Evolutionary conservation across 2,888 invertebrate species (phyloP).

Genomic region (Acanthopleura granulata): DNA sequence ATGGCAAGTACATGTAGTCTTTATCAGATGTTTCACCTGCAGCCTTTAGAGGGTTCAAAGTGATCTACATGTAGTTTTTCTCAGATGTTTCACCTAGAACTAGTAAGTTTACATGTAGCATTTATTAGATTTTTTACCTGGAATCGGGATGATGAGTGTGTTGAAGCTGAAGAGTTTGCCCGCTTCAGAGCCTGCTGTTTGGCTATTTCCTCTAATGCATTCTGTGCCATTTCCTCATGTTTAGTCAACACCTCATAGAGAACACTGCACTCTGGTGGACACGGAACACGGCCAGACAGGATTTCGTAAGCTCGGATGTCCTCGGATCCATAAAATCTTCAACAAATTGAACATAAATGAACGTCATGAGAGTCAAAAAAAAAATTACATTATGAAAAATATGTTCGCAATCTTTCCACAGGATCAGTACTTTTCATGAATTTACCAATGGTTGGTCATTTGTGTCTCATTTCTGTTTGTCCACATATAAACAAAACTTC

Average conservation of each 20-base stretch:
- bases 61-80: too few species aligned
- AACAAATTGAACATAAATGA: background rate
- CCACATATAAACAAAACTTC: too few species aligned
- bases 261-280: constrained; percentile 51
- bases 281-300: constrained; percentile 51
- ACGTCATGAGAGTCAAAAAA: background rate
- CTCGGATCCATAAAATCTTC: constrained; percentile 58
- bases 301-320: constrained; percentile 60
- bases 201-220: constrained; percentile 40
- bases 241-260: constrained; percentile 57
- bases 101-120: too few species aligned
- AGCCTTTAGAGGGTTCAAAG: too few species aligned
- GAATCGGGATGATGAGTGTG: background rate
- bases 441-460: too few species aligned
- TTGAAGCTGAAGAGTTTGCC: constrained; percentile 2
- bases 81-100: too few species aligned
- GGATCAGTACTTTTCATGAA: too few species aligned
- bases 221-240: constrained; percentile 52
- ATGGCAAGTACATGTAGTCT: too few species aligned
- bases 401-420: background rate
- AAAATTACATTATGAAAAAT: background rate
- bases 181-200: constrained; percentile 39
- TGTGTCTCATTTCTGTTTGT: too few species aligned
- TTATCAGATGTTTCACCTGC: background rate
- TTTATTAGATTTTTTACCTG: too few species aligned